phyloP scores from a whole-genome alignment of 2,797 vertebrate species.

The Onychomys leucogaster region DNA sequence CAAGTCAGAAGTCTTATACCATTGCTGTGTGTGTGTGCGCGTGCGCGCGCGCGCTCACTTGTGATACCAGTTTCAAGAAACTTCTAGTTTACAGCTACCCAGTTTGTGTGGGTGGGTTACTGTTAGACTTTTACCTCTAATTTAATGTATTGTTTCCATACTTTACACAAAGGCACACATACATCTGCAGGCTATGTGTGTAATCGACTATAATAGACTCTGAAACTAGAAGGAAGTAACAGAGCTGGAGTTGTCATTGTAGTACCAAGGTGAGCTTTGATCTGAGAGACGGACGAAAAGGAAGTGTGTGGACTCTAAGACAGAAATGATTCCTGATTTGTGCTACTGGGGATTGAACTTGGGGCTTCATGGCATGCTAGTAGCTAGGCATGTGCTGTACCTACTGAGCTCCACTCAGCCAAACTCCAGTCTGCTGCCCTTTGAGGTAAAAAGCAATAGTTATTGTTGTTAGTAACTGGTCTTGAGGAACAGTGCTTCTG shows the following conservation, averaged over 20 bases:
- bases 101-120: neutral
- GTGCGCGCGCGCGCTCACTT: fast-evolving
- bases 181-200: neutral
- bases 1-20: neutral
- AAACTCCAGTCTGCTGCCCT: neutral
- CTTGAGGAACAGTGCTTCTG: neutral
- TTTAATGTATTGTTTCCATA: neutral
- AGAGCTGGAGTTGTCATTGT: neutral
- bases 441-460: neutral
- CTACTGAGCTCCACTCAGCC: neutral
- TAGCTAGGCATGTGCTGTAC: neutral
- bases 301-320: neutral
- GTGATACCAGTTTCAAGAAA: neutral
- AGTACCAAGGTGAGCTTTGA: neutral
- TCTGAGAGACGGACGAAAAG: neutral
- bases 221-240: neutral
- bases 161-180: neutral
- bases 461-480: neutral
- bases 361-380: neutral
- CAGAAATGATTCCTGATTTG: neutral
- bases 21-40: neutral
- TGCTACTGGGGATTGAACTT: neutral
- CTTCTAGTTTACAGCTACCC: neutral
- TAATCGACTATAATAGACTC: neutral
- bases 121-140: constrained; percentile 20